phyloP scores from a whole-genome alignment of 2,888 invertebrate genomes.

The Monoplex corrugatus region DNA sequence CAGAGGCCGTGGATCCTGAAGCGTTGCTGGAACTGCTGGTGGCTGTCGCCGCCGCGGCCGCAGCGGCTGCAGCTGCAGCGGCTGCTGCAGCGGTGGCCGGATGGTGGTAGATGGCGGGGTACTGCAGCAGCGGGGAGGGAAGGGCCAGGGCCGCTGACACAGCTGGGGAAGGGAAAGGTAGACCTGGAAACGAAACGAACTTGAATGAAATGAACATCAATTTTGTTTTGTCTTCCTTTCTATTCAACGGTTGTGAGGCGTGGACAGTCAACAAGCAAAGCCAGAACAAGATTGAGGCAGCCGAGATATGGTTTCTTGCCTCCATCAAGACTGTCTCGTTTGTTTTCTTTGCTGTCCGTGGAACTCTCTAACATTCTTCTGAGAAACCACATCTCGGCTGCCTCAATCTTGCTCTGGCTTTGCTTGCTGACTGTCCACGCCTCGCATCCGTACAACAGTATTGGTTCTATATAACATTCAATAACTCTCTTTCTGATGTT shows the following conservation, averaged over 20 bases:
- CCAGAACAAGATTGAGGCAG: neutral
- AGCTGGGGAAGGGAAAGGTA: slow-evolving; percentile 58
- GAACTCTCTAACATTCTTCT: neutral
- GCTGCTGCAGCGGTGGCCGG: slow-evolving; percentile 52
- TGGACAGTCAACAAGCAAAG: no score
- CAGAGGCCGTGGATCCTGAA: neutral
- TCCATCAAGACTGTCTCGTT: no score
- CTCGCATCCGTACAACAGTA: no score
- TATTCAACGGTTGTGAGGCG: no score
- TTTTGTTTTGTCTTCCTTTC: neutral
- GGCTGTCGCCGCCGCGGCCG: slow-evolving; percentile 16
- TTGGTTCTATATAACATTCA: no score
- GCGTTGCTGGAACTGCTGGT: neutral
- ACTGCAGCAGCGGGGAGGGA: slow-evolving; percentile 66
- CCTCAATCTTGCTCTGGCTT: neutral
- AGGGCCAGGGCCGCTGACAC: slow-evolving; percentile 56
- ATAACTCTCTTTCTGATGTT: no score
- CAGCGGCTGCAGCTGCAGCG: slow-evolving; percentile 50
- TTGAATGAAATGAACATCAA: neutral
- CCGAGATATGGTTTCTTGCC: no score
- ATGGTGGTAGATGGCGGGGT: slow-evolving; percentile 64
- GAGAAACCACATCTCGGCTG: neutral
- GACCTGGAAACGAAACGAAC: slow-evolving; percentile 50
- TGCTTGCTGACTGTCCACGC: no score
- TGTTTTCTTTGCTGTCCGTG: no score